A percentile compares a stretch with the other conserved stretches of the same genome.
These are phyloP conservation scores for Hetaerina americana DNA, from an alignment of 1,140 invertebrate genomes.

Conservation along the genomic window DNA sequence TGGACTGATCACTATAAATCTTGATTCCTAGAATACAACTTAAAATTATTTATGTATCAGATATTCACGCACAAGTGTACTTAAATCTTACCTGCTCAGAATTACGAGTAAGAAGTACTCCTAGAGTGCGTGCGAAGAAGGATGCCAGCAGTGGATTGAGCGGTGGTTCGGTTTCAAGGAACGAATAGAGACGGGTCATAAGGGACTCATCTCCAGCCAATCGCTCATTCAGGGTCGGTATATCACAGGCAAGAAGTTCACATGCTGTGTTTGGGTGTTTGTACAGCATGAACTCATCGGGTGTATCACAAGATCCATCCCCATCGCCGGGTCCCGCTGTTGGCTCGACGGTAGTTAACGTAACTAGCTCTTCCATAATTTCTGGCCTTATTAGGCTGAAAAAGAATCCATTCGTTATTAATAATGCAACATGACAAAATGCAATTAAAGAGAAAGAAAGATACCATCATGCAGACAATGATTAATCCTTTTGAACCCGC, in stretches of 20 bases:
- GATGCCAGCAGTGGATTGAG: conserved; percentile 89
- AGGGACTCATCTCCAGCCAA: conserved; percentile 62
- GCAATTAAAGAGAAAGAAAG: conserved; percentile 1
- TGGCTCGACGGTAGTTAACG: conserved; percentile 74
- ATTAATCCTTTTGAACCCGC: too few species aligned
- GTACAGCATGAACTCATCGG: conserved; percentile 63
- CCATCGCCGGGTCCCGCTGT: conserved; percentile 39
- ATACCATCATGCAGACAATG: background rate
- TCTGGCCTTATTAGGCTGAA: conserved; percentile 69
- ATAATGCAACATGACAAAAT: too few species aligned
- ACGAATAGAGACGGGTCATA: conserved; percentile 74
- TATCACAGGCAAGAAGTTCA: conserved; percentile 83
- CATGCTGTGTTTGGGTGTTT: conserved; percentile 87
- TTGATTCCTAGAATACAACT: too few species aligned
- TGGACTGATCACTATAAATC: too few species aligned
- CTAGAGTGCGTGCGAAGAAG: conserved; percentile 90
- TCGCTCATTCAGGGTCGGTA: conserved; percentile 71
- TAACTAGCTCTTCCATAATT: conserved; percentile 72
- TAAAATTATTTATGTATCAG: too few species aligned
- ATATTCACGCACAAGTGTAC: too few species aligned
- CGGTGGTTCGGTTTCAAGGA: conserved; percentile 71
- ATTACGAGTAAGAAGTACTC: conserved; percentile 69
- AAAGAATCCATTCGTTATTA: conserved; percentile 25
- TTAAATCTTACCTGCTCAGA: conserved; percentile 48
- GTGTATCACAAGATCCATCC: background rate